Percentiles rank a stretch among this genome's conserved stretches.
These are phyloP conservation scores for Eumacrocentrus americanus DNA, from an alignment of 2,888 invertebrate species.

Conservation along the genomic window DNA sequence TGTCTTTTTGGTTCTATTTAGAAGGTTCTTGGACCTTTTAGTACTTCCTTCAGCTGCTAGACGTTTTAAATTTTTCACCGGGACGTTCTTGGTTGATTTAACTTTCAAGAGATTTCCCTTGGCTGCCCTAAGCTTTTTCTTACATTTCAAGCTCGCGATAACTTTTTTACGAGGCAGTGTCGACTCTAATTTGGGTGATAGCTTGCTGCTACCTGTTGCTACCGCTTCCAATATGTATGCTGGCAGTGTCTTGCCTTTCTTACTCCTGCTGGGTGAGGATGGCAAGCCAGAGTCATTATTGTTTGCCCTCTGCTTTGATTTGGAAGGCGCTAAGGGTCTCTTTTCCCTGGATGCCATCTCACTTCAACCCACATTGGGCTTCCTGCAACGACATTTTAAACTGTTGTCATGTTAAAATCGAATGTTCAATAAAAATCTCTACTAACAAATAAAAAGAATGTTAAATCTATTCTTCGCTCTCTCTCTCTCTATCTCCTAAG, in stretches of 20 bases:
- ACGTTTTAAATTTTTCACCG: slow-evolving; percentile 49
- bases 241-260: slow-evolving; percentile 47
- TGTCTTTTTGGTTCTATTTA: slow-evolving; percentile 48
- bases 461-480: background rate
- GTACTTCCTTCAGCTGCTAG: slow-evolving; percentile 31
- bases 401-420: slow-evolving; percentile 30
- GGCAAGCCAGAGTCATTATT: slow-evolving; percentile 55
- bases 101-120: slow-evolving; percentile 54
- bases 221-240: slow-evolving; percentile 55
- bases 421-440: slow-evolving; percentile 11
- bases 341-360: slow-evolving; percentile 63
- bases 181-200: slow-evolving; percentile 54
- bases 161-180: slow-evolving; percentile 56
- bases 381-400: slow-evolving; percentile 50
- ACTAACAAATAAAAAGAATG: background rate
- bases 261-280: slow-evolving; percentile 46
- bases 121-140: slow-evolving; percentile 52
- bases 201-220: slow-evolving; percentile 56
- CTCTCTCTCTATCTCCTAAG: background rate
- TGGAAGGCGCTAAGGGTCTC: slow-evolving; percentile 61
- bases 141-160: slow-evolving; percentile 52
- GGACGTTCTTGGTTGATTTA: slow-evolving; percentile 53
- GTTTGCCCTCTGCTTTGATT: slow-evolving; percentile 59
- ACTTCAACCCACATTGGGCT: slow-evolving; percentile 62
- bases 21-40: slow-evolving; percentile 22